A percentile compares a stretch with the other conserved stretches of the same genome.
Conservation (phyloP, 1,140 invertebrate genomes). For the Ceratitis capitata region DNA sequence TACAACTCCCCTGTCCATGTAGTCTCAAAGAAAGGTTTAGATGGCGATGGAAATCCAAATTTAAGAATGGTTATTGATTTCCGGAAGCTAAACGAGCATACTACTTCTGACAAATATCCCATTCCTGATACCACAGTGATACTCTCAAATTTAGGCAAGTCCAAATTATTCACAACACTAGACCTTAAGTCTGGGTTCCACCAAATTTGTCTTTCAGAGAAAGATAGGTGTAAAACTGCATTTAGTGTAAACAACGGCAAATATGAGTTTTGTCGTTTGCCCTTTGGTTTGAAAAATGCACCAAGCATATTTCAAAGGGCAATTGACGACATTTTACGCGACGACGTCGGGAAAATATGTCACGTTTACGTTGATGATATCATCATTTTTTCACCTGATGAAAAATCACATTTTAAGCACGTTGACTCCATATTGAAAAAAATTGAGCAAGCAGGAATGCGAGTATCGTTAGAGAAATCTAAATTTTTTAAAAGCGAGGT, state of each 20-base stretch:
- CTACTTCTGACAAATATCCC: slow-evolving; percentile 37
- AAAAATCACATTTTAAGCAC: background rate
- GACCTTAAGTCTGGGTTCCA: too few species aligned
- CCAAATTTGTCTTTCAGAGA: too few species aligned
- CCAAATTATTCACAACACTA: too few species aligned
- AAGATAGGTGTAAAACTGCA: too few species aligned
- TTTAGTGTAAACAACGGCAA: too few species aligned
- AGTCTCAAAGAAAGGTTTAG: slow-evolving; percentile 37
- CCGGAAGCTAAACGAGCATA: too few species aligned
- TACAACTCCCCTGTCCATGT: slow-evolving; percentile 36
- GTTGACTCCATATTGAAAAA: slow-evolving; percentile 20
- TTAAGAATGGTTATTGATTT: too few species aligned
- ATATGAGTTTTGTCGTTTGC: slow-evolving; percentile 45
- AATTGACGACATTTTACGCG: slow-evolving; percentile 19
- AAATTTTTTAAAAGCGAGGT: slow-evolving; percentile 50
- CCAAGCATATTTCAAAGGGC: too few species aligned
- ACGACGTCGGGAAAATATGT: too few species aligned
- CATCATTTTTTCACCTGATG: slow-evolving; percentile 38
- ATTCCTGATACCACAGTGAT: slow-evolving; percentile 28
- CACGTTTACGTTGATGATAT: too few species aligned
- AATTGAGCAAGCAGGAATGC: slow-evolving; percentile 62
- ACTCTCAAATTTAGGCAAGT: background rate
- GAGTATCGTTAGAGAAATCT: slow-evolving; percentile 65
- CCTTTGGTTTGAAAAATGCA: slow-evolving; percentile 52
- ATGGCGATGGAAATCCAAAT: slow-evolving; percentile 33